phyloP scores from a whole-genome alignment of 2,113 vertebrate genomes.

The Austrofundulus limnaeus region DNA sequence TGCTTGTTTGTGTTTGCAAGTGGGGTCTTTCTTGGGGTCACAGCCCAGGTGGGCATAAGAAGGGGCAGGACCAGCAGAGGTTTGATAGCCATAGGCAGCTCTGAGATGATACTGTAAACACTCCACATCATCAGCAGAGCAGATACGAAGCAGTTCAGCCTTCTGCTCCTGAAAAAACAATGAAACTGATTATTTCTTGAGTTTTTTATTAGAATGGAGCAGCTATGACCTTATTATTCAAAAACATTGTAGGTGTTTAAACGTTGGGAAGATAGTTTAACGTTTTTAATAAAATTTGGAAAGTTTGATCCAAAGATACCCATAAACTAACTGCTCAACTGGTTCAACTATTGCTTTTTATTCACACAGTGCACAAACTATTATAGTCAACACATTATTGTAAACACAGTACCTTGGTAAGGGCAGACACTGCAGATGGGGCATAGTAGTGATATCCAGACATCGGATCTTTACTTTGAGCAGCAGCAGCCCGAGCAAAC shows the following conservation, averaged over 20 bases:
- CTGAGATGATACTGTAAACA: slow-evolving; percentile 82
- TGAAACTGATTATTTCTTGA: not conserved
- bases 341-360: too few species aligned
- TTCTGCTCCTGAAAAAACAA: slow-evolving; percentile 69
- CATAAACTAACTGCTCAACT: too few species aligned
- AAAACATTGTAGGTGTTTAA: too few species aligned
- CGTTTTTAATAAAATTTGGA: too few species aligned
- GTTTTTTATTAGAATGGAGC: not conserved
- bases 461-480: slow-evolving; percentile 55
- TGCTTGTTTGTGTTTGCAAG: slow-evolving; percentile 62
- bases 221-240: too few species aligned
- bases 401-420: slow-evolving; percentile 63
- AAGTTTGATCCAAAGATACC: too few species aligned
- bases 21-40: slow-evolving; percentile 76
- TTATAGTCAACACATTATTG: not conserved
- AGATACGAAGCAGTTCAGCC: slow-evolving; percentile 79
- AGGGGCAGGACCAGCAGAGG: slow-evolving; percentile 60
- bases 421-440: slow-evolving; percentile 64
- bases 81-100: slow-evolving; percentile 71
- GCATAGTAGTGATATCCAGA: slow-evolving; percentile 72
- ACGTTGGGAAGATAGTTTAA: too few species aligned
- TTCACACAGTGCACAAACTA: too few species aligned
- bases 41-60: slow-evolving; percentile 80
- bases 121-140: slow-evolving; percentile 75
- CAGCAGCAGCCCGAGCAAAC: slow-evolving; percentile 62